Evolutionary conservation across 2,797 vertebrate genomes (phyloP), one percentile per base, ranked within the genome.

Genomic region (Ciconia nigra): DNA sequence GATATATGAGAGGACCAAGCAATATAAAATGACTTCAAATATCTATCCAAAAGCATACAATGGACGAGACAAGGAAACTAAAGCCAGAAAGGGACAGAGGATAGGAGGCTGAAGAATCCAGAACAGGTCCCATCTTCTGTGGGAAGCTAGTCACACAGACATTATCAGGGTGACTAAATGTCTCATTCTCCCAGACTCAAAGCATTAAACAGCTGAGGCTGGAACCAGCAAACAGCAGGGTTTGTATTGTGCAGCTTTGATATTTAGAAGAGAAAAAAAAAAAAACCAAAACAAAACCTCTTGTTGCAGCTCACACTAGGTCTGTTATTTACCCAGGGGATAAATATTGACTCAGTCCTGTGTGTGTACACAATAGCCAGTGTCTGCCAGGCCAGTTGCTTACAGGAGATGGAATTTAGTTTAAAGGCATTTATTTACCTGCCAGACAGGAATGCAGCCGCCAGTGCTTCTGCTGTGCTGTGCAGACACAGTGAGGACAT

Each of bases 331-430:
- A 94, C 39, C 81, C 79, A 58, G 76, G 78, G 67, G 85, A 83
- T 72, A 96, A 97, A 97, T 96, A 97, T 90, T 96, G 94, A 94
- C 92, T 93, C 78, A 88, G 93, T 4, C 69, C 76, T 69, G 42
- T 35, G 41, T 95, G 94, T 95, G 90, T 96, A 96, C 93, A 96
- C 94, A 97, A 96, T 94, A 79, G 92, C 41, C 67, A 89, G 88
- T 8, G 51, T 51, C 82, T 96, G 83, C 94, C 89, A 82, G 86
- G 90, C 55, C 95, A 63, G 76, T 35, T 51, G 76, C 93, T 94
- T 83, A 57, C 92, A 93, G 93, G 93, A 83, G 78, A 52, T 70
- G 87, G 93, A 94, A 95, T 88, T 96, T 10, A 79, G 89, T 74
- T 78, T 21, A 31, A 78, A 91, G 89, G 83, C 65, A 91, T 94